Evolutionary conservation across 2,888 invertebrate species (phyloP).

Genomic region (Tolmerus cingulatus): DNA sequence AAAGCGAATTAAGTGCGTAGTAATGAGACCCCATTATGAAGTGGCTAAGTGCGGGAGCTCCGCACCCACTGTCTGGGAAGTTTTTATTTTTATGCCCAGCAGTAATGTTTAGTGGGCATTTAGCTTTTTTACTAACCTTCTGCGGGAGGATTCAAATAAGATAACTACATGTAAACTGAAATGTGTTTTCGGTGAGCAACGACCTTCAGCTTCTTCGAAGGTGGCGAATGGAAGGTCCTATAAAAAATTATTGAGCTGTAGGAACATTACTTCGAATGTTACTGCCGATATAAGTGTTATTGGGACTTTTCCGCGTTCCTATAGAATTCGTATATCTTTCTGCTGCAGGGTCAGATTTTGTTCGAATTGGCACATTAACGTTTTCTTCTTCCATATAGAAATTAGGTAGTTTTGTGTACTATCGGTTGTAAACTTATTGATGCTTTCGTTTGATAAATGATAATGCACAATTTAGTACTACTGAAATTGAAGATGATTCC

Average conservation of each 20-base stretch:
- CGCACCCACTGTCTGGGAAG: background rate
- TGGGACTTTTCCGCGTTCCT: background rate
- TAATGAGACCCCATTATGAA: background rate
- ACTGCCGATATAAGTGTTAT: background rate
- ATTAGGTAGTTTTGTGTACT: too few relatives aligned
- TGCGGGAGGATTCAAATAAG: background rate
- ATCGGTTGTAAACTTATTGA: too few relatives aligned
- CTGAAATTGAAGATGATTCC: too few relatives aligned
- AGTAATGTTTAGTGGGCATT: background rate
- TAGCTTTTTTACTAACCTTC: background rate
- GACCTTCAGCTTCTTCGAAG: background rate
- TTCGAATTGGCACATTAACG: too few relatives aligned
- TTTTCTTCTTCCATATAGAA: too few relatives aligned
- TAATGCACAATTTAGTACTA: too few relatives aligned
- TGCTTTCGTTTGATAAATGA: too few relatives aligned
- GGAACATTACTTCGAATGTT: background rate
- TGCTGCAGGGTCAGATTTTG: background rate
- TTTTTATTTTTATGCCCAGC: background rate
- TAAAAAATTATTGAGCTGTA: background rate
- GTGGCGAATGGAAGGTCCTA: background rate
- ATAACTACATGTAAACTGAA: background rate
- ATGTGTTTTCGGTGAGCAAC: background rate
- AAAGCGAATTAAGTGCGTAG: conserved; percentile 25
- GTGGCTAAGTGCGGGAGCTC: background rate
- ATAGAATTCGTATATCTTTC: background rate